Evolutionary conservation across 2,888 invertebrate species (phyloP).

Genomic region (Ametastegia equiseti): DNA sequence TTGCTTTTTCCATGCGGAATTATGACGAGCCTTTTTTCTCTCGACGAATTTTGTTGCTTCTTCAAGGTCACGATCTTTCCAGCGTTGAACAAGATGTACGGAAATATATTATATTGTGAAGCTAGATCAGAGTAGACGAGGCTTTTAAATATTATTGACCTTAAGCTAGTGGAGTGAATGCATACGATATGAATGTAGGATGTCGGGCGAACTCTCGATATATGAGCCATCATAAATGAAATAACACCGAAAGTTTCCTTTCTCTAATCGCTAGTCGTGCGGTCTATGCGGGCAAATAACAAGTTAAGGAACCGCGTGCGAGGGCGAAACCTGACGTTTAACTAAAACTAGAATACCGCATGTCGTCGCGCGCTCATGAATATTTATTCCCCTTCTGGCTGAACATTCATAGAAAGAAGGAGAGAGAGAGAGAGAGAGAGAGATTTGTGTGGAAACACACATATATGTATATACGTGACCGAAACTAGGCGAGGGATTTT

Average conservation of each 20-base stretch:
- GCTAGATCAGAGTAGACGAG: background rate
- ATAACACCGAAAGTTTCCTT: constrained; percentile 18
- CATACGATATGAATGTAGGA: background rate
- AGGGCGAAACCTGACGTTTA: background rate
- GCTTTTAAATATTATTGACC: background rate
- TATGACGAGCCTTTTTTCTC: too few relatives aligned
- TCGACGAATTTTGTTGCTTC: too few relatives aligned
- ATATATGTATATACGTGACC: background rate
- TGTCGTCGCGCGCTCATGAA: background rate
- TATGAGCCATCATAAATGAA: background rate
- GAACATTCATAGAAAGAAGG: too few relatives aligned
- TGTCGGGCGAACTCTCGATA: background rate
- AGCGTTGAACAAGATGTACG: too few relatives aligned
- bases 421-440: too few relatives aligned
- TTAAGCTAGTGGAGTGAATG: background rate
- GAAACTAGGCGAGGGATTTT: background rate
- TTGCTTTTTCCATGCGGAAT: too few relatives aligned
- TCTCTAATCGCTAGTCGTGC: background rate
- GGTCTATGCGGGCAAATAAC: constrained; percentile 7
- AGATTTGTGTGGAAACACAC: too few relatives aligned
- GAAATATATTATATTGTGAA: too few relatives aligned
- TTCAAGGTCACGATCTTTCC: too few relatives aligned
- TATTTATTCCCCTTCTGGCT: background rate
- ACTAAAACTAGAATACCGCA: background rate
- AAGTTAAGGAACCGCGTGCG: background rate